phyloP scores from a whole-genome alignment of 2,797 vertebrate genomes.

The Clarias pachynema region DNA sequence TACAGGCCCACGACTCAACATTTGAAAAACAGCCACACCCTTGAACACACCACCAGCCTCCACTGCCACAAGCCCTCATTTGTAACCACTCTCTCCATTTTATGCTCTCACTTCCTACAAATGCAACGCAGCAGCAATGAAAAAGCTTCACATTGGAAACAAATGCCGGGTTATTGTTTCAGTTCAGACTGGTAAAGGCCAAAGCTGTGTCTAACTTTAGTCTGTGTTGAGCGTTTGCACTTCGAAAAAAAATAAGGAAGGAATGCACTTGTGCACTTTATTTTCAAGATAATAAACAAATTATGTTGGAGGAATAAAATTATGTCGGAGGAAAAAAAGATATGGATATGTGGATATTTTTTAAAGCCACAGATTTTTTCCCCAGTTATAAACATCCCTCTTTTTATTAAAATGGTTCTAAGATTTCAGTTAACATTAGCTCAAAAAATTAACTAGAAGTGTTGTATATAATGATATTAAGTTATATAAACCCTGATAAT shows the following conservation, averaged over 20 bases:
- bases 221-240: not conserved
- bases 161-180: not conserved
- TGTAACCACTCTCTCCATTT: not conserved
- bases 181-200: not conserved
- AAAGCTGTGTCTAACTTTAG: not conserved
- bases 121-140: not conserved
- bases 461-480: not conserved
- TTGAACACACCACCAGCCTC: not conserved
- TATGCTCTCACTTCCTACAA: not conserved
- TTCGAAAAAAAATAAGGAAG: not conserved
- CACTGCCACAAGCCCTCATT: not conserved
- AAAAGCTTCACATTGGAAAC: constrained; percentile 17
- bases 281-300: not conserved
- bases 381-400: not conserved
- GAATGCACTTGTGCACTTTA: not conserved
- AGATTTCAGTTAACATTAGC: not conserved
- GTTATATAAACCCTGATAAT: not conserved
- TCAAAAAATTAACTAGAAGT: too few species aligned
- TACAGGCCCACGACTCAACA: not conserved
- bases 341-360: not conserved
- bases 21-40: constrained; percentile 21
- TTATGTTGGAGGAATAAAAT: not conserved
- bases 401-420: not conserved
- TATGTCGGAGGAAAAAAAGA: not conserved
- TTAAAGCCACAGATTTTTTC: not conserved